Conservation (phyloP, 2,113 vertebrate species). For the Paracanthobrama guichenoti region DNA sequence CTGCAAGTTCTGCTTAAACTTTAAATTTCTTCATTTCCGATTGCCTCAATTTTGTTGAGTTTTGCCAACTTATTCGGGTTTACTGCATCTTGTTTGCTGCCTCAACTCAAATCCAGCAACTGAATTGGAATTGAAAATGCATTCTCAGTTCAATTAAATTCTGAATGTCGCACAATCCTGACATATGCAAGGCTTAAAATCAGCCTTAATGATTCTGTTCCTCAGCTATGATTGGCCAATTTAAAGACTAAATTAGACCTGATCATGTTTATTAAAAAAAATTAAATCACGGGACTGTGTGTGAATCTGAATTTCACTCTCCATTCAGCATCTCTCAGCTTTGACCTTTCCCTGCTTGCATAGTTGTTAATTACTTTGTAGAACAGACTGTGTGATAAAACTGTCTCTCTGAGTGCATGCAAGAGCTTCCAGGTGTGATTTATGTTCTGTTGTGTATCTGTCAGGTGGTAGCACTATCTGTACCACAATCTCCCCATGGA, state of each 20-base stretch:
- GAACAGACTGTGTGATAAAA: slow-evolving; percentile 33
- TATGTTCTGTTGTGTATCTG: slow-evolving; percentile 77
- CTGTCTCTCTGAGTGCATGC: slow-evolving; percentile 42
- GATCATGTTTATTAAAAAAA: background rate
- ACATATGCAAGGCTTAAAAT: background rate
- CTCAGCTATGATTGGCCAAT: background rate
- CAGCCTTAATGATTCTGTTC: background rate
- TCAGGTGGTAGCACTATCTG: slow-evolving; percentile 72
- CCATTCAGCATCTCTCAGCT: background rate
- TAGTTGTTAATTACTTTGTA: slow-evolving; percentile 35
- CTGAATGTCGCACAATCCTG: background rate
- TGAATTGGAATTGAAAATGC: background rate
- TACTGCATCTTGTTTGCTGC: background rate
- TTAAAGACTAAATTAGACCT: background rate
- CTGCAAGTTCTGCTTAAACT: too few species aligned
- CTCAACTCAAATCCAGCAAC: background rate
- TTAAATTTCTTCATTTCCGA: too few species aligned
- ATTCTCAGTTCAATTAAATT: background rate
- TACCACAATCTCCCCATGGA: slow-evolving; percentile 77
- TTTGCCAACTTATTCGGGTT: too few species aligned
- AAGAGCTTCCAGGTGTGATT: slow-evolving; percentile 69
- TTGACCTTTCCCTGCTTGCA: slow-evolving; percentile 27
- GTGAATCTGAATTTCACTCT: background rate
- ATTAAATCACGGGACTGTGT: too few species aligned
- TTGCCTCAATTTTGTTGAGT: too few species aligned